Conservation (phyloP, 2,797 vertebrate genomes). For the Triplophysa bombifrons region DNA sequence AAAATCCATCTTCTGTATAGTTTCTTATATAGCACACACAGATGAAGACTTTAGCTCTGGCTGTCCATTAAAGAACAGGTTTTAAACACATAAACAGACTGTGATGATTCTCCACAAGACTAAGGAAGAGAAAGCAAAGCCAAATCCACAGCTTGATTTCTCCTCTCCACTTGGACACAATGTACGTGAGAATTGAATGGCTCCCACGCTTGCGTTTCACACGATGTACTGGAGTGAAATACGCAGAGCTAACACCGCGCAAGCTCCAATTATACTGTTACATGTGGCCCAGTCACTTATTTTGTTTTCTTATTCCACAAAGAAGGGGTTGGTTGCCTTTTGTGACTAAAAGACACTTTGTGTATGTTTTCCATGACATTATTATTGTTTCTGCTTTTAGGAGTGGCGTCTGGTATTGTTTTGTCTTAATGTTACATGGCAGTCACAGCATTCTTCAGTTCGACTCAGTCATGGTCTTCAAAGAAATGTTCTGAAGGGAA, state of each 20-base stretch:
- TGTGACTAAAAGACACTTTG: neutral
- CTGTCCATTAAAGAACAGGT: conserved; percentile 32
- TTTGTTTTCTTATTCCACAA: conserved; percentile 36
- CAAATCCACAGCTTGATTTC: conserved; percentile 54
- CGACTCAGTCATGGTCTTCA: neutral
- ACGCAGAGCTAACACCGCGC: conserved; percentile 54
- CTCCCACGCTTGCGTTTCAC: conserved; percentile 43
- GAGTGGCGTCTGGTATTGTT: neutral
- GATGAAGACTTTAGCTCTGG: conserved; percentile 14
- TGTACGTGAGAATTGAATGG: conserved; percentile 40
- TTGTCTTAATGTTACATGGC: neutral
- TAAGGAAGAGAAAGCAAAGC: conserved; percentile 24
- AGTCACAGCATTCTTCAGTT: neutral
- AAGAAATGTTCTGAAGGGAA: neutral
- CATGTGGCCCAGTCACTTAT: conserved; percentile 56
- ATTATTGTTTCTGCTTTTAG: neutral
- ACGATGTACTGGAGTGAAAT: conserved; percentile 53
- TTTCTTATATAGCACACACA: neutral
- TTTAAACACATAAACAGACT: conserved; percentile 32
- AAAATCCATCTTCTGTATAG: neutral
- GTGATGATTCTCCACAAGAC: conserved; percentile 29
- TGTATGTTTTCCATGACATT: neutral
- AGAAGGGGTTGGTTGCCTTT: neutral
- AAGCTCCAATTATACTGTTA: conserved; percentile 59
- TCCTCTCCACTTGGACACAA: conserved; percentile 34